phyloP scores from a whole-genome alignment of 2,888 invertebrate species.

The Tenthredo notha region DNA sequence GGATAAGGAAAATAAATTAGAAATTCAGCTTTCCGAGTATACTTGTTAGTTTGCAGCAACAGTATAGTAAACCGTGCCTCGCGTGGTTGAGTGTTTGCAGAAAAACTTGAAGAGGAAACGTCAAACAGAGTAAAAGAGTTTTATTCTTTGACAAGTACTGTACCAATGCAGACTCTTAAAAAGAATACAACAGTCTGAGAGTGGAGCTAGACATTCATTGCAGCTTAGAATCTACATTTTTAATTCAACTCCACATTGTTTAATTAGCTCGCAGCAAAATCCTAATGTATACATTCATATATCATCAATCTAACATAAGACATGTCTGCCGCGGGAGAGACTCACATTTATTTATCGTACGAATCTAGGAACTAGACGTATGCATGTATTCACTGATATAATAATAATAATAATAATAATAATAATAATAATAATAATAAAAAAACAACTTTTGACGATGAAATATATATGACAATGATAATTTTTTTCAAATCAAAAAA shows the following conservation, averaged over 20 bases:
- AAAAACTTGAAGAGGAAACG: conserved; percentile 44
- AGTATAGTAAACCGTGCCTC: conserved; percentile 1
- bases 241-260: conserved; percentile 8
- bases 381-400: neutral
- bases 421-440: neutral
- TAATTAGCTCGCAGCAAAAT: conserved; percentile 10
- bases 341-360: neutral
- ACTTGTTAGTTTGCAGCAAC: conserved; percentile 34
- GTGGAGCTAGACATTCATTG: neutral
- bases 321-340: neutral
- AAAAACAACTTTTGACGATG: neutral
- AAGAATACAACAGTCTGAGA: conserved; percentile 31
- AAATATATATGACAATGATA: neutral
- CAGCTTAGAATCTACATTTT: conserved; percentile 25
- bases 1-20: conserved; percentile 21
- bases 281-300: conserved; percentile 3
- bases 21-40: conserved; percentile 33
- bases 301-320: neutral
- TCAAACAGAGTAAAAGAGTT: conserved; percentile 40
- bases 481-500: neutral
- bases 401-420: neutral
- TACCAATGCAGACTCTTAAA: conserved; percentile 31
- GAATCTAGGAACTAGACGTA: neutral
- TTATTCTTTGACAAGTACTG: conserved; percentile 47
- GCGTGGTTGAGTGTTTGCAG: conserved; percentile 37